phyloP scores from a whole-genome alignment of 1,140 invertebrate genomes.

The Hyphantria cunea region DNA sequence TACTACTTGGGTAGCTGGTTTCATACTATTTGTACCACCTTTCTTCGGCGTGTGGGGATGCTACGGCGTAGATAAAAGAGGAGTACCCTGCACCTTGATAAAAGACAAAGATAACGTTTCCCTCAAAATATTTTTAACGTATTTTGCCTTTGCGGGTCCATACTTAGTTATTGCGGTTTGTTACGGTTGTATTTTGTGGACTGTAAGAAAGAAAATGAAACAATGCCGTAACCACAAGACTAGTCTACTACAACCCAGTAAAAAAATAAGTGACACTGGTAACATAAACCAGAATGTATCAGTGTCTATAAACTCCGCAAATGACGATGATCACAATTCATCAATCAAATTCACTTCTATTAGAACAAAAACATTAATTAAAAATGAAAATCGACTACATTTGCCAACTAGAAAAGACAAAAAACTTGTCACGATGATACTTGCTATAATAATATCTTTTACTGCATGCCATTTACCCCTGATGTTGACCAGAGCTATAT shows the following conservation, averaged over 20 bases:
- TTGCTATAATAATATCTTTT: constrained; percentile 89
- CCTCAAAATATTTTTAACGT: constrained; percentile 89
- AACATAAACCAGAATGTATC: neutral
- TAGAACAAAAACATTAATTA: constrained; percentile 1
- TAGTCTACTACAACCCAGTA: neutral
- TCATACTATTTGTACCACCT: constrained; percentile 86
- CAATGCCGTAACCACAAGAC: constrained; percentile 48
- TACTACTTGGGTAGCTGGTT: constrained; percentile 86
- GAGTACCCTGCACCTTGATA: constrained; percentile 89
- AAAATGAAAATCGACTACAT: neutral
- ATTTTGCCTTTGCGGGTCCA: constrained; percentile 87
- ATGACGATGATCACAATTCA: neutral
- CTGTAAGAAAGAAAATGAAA: constrained; percentile 85
- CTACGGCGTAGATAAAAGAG: constrained; percentile 85
- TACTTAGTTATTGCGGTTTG: constrained; percentile 88
- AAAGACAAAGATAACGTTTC: constrained; percentile 83
- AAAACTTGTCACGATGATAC: constrained; percentile 89
- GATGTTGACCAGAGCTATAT: constrained; percentile 85
- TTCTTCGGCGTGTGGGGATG: constrained; percentile 87
- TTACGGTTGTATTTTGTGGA: constrained; percentile 89
- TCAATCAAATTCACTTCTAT: neutral
- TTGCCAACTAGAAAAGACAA: constrained; percentile 68
- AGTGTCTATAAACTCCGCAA: neutral
- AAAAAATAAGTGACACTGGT: neutral
- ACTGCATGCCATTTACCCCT: constrained; percentile 89